A percentile compares a stretch with the other conserved stretches of the same genome.
Conservation (phyloP, 2,888 invertebrate genomes). For the Orgyia antiqua region DNA sequence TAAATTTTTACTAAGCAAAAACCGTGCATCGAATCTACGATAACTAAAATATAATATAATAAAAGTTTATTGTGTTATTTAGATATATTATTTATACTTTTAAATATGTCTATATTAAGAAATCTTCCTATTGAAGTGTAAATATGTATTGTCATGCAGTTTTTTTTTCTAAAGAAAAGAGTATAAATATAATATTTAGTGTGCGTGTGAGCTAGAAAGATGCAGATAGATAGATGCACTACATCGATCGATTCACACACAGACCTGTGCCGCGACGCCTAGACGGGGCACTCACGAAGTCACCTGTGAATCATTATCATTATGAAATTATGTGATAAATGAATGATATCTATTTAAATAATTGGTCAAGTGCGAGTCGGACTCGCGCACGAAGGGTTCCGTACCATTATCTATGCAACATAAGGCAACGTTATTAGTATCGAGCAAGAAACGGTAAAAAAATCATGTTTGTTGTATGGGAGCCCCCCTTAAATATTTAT, state of each 20-base stretch:
- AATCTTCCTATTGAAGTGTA: not conserved
- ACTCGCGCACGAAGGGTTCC: no score
- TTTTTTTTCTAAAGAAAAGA: slow-evolving; percentile 18
- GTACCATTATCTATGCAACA: no score
- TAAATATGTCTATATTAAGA: slow-evolving; percentile 1
- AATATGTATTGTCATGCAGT: slow-evolving; percentile 11
- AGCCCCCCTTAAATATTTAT: no score
- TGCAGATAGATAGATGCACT: slow-evolving; percentile 68
- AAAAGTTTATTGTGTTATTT: no score
- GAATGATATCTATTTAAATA: no score
- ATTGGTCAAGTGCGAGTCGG: no score
- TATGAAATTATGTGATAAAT: slow-evolving; percentile 10
- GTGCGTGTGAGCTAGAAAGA: slow-evolving; percentile 69
- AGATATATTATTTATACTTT: slow-evolving; percentile 18
- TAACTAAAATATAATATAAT: no score
- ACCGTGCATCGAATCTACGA: slow-evolving; percentile 38
- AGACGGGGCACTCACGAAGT: slow-evolving; percentile 71
- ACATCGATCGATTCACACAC: slow-evolving; percentile 75
- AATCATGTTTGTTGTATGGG: no score
- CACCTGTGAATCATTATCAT: slow-evolving; percentile 69
- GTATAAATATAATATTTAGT: slow-evolving; percentile 27
- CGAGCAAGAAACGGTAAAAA: no score
- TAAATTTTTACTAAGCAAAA: slow-evolving; percentile 32
- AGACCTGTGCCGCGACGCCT: slow-evolving; percentile 63
- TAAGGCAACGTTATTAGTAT: no score